A percentile compares a stretch with the other conserved stretches of the same genome.
phyloP scores from a whole-genome alignment of 2,113 vertebrate genomes.

The Sardina pilchardus region DNA sequence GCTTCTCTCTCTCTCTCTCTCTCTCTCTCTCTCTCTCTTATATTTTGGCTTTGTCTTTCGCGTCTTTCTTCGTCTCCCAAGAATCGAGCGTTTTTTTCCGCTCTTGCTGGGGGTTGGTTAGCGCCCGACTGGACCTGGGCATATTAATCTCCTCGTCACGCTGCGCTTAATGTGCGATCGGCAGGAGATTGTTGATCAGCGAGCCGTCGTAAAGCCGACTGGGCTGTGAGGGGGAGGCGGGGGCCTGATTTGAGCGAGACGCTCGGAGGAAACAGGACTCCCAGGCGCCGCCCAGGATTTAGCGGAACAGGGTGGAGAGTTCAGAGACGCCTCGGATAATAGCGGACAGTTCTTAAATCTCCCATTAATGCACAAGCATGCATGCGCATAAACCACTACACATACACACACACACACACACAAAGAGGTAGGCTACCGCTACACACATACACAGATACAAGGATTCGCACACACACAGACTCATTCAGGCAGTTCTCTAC shows the following conservation, averaged over 20 bases:
- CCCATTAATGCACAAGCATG: neutral
- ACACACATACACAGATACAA: neutral
- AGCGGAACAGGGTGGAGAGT: neutral
- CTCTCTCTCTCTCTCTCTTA: neutral
- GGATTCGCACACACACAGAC: no score
- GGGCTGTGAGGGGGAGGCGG: constrained; percentile 15
- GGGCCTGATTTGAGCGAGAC: neutral
- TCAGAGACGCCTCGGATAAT: neutral
- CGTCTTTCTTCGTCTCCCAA: neutral
- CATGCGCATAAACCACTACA: neutral
- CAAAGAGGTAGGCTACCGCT: neutral
- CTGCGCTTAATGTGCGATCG: constrained; percentile 34
- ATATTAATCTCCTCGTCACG: neutral
- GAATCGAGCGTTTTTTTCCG: neutral
- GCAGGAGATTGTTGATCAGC: constrained; percentile 37
- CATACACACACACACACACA: constrained; percentile 11
- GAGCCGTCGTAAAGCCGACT: constrained; percentile 20
- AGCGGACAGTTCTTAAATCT: neutral
- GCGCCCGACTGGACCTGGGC: neutral
- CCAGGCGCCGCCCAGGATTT: neutral
- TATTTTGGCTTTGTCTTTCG: neutral
- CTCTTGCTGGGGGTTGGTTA: constrained; percentile 6
- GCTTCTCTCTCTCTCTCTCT: constrained; percentile 17
- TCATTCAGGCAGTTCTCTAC: no score
- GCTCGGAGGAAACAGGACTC: neutral